Evolutionary conservation across 2,797 vertebrate species (phyloP).

Genomic region (Apogon hyalosoma): DNA sequence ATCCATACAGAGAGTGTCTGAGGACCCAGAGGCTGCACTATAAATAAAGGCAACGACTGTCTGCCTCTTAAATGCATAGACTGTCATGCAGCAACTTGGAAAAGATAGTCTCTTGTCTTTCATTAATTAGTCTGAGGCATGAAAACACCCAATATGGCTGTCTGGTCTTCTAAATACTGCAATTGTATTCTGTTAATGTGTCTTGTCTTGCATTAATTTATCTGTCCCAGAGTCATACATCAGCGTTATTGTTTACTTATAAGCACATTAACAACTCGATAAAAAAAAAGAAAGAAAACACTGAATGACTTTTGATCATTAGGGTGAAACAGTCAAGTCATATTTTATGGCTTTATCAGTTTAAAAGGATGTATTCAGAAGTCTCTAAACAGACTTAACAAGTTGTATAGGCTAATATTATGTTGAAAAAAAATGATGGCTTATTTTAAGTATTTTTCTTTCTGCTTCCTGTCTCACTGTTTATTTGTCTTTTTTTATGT

Average conservation of each 20-base stretch:
- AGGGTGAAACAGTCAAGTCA: no score
- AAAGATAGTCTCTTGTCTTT: conserved; percentile 58
- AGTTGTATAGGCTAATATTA: no score
- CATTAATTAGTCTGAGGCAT: conserved; percentile 55
- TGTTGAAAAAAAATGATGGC: no score
- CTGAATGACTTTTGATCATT: background rate
- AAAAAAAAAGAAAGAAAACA: conserved; percentile 16
- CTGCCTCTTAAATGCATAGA: conserved; percentile 34
- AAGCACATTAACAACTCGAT: conserved; percentile 28
- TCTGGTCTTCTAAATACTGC: conserved; percentile 52
- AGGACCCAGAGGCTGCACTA: conserved; percentile 44
- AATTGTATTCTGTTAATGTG: conserved; percentile 29
- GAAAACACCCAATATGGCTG: conserved; percentile 23
- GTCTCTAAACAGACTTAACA: no score
- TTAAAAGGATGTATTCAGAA: no score
- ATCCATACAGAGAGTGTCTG: conserved; percentile 66
- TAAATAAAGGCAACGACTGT: conserved; percentile 68
- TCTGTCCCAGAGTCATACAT: conserved; percentile 26
- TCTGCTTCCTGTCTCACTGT: no score
- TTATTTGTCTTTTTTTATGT: no score
- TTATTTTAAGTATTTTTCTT: no score
- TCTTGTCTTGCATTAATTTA: conserved; percentile 47
- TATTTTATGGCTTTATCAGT: no score
- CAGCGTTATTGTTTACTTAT: conserved; percentile 20
- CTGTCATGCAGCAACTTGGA: conserved; percentile 28